Evolutionary conservation across 2,888 invertebrate species (phyloP).

Genomic region (Xanthia togata): DNA sequence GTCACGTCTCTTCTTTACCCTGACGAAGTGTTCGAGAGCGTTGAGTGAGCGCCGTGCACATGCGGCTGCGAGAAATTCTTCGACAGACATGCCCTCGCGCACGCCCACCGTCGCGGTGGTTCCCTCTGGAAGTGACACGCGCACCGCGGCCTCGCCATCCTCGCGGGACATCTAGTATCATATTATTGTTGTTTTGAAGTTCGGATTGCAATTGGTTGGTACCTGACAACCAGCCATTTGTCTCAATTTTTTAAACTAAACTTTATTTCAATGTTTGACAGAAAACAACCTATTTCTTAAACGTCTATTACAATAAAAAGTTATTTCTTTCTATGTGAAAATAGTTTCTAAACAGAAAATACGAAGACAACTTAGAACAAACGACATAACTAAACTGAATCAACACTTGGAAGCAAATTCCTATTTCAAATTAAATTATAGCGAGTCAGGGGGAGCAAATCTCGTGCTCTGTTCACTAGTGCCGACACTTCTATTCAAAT

Average conservation of each 20-base stretch:
- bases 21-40: conserved; percentile 98
- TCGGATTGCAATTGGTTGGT: neutral
- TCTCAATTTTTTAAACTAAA: neutral
- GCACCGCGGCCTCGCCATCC: conserved; percentile 96
- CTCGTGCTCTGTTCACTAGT: conserved; percentile 55
- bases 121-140: conserved; percentile 97
- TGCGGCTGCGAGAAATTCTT: conserved; percentile 98
- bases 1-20: conserved; percentile 97
- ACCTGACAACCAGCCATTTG: neutral
- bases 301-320: neutral
- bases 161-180: conserved; percentile 95
- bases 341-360: conserved; percentile 37
- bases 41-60: conserved; percentile 97
- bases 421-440: conserved; percentile 66
- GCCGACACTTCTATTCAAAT: conserved; percentile 62
- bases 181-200: conserved; percentile 3
- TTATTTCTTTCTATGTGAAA: conserved; percentile 22
- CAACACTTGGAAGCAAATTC: conserved; percentile 62
- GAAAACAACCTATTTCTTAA: neutral
- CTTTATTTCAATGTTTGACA: neutral
- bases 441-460: conserved; percentile 53
- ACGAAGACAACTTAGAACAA: conserved; percentile 47
- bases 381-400: conserved; percentile 61
- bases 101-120: conserved; percentile 95
- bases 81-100: conserved; percentile 98